A percentile compares a stretch with the other conserved stretches of the same genome.
Evolutionary conservation across 2,888 invertebrate species (phyloP).

Genomic region (Mamestra brassicae): DNA sequence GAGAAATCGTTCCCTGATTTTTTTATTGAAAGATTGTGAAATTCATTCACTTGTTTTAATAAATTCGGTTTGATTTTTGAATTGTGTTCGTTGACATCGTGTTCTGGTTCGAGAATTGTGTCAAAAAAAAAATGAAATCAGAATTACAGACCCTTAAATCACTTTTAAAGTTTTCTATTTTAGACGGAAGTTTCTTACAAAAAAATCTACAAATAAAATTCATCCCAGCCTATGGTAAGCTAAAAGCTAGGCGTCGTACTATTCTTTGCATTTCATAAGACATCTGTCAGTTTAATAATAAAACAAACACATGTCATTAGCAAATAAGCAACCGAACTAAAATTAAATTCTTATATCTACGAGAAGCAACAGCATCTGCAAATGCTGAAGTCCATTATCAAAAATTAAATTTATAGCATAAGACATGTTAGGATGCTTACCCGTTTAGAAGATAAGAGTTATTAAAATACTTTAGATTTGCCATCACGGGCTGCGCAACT

Average conservation of each 20-base stretch:
- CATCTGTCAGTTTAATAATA: neutral
- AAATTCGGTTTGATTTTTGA: conserved; percentile 13
- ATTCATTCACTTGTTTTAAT: conserved; percentile 32
- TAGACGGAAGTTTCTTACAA: neutral
- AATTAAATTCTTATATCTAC: neutral
- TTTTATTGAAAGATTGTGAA: conserved; percentile 21
- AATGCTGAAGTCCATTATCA: conserved; percentile 59
- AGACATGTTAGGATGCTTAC: conserved; percentile 59
- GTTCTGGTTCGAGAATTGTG: neutral
- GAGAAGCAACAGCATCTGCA: neutral
- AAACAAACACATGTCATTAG: neutral
- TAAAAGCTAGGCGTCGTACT: neutral
- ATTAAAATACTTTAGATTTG: conserved; percentile 82
- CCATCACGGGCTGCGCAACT: conserved; percentile 59
- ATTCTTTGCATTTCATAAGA: neutral
- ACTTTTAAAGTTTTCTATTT: neutral
- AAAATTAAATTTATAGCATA: conserved; percentile 73
- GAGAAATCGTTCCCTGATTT: conserved; percentile 31
- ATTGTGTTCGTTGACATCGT: neutral
- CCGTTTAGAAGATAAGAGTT: conserved; percentile 73
- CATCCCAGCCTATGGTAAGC: neutral
- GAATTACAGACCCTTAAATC: neutral
- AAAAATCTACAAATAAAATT: neutral
- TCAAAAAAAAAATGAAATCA: neutral
- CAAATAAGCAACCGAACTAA: neutral